Conservation (phyloP, 2,888 invertebrate genomes). For the Drosophila differens region DNA sequence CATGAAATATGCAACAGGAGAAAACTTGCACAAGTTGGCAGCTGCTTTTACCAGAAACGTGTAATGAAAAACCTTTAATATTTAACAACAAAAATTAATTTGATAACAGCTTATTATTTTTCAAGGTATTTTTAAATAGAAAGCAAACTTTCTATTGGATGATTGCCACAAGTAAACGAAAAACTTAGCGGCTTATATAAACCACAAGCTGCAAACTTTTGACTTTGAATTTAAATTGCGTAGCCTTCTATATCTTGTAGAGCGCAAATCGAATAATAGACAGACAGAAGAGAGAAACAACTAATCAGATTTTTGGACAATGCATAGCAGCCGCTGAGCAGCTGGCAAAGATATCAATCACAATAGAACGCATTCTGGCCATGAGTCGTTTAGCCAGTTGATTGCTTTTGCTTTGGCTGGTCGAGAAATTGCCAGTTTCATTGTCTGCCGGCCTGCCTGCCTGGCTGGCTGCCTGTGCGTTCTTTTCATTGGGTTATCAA, state of each 20-base stretch:
- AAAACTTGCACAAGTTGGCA: not conserved
- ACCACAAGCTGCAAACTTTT: not conserved
- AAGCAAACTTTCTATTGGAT: not conserved
- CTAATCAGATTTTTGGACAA: not conserved
- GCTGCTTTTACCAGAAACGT: too few relatives aligned
- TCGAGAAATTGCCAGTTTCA: conserved; percentile 2
- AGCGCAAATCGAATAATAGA: not conserved
- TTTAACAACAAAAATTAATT: not conserved
- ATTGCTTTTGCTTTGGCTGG: conserved; percentile 8
- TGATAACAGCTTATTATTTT: not conserved
- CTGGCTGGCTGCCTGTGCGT: not conserved
- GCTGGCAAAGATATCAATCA: conserved; percentile 9
- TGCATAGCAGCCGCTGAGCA: conserved; percentile 1
- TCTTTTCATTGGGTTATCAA: not conserved
- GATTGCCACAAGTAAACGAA: not conserved
- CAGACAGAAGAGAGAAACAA: not conserved
- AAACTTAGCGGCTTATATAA: too few relatives aligned
- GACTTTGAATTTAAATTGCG: not conserved
- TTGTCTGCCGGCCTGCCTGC: not conserved
- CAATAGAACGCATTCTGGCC: conserved; percentile 7
- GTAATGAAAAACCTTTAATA: not conserved
- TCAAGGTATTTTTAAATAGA: not conserved
- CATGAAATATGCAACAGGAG: conserved; percentile 2
- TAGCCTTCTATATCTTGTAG: not conserved
- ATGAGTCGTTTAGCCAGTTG: conserved; percentile 3